Conservation (phyloP, 2,797 vertebrate species). For the Valencia hispanica region DNA sequence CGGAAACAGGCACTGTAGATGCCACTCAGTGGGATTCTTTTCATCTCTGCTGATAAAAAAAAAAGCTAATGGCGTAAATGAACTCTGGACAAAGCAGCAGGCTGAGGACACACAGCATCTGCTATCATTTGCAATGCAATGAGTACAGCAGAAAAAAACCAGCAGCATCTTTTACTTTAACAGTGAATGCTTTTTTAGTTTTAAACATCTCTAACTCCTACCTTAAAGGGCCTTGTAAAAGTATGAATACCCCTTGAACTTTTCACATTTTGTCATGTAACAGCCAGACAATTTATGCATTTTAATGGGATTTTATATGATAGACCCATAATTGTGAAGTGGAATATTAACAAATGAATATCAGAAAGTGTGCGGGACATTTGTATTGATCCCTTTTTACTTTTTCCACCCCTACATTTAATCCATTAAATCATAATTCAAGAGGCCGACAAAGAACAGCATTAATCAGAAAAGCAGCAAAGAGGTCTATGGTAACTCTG, state of each 20-base stretch:
- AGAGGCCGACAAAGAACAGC: too few relatives aligned
- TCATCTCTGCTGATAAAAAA: conserved; percentile 61
- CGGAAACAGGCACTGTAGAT: conserved; percentile 52
- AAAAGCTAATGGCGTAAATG: conserved; percentile 41
- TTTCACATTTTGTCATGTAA: background rate
- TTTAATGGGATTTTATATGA: background rate
- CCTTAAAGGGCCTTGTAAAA: background rate
- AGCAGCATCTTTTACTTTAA: background rate
- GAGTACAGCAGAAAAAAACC: background rate
- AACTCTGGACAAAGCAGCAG: conserved; percentile 54
- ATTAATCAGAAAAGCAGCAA: too few relatives aligned
- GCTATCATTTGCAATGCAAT: conserved; percentile 1
- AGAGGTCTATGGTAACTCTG: too few relatives aligned
- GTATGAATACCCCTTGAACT: background rate
- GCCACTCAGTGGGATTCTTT: conserved; percentile 43
- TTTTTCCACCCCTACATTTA: too few relatives aligned
- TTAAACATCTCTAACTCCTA: conserved; percentile 27
- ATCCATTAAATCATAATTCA: too few relatives aligned
- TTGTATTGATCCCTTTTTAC: background rate
- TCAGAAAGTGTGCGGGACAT: background rate
- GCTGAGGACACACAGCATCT: conserved; percentile 34
- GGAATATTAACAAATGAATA: too few relatives aligned
- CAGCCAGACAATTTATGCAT: background rate
- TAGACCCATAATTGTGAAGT: background rate
- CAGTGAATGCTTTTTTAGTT: conserved; percentile 7